Base-by-base conservation (phyloP, 1,140 invertebrate genomes). In the Anthonomus grandis region DNA sequence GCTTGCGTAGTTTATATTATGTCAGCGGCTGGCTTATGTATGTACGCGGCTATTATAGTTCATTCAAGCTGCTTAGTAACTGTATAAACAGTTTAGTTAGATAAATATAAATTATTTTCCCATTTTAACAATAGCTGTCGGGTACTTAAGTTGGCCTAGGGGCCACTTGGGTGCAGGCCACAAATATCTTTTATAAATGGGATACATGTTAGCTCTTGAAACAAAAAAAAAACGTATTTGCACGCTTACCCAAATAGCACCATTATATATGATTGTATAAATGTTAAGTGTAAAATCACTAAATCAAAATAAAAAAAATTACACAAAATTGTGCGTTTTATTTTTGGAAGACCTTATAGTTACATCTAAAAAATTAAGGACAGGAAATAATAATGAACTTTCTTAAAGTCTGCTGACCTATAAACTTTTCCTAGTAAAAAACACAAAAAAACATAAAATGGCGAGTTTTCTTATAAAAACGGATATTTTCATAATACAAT, bases 171-270 rank as follows among this genome's bases (percentile, higher is more conserved):
- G n/a, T n/a, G n/a, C n/a, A n/a, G n/a, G n/a, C n/a, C n/a, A n/a
- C n/a, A n/a, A n/a, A n/a, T n/a, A n/a, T n/a, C n/a, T n/a, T n/a
- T 19, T 44, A 17, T 2, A 44, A 41, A 41, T 51, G 49, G 49
- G 49, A 51, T 51, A 51, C 37, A 49, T 37, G 46, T 49, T 57
- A 46, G 44, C 22, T 49, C 34, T 57, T 57, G 55, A 57, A 15
- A n/a, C n/a, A n/a, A n/a, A n/a, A n/a, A 38, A 49, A 57, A 57
- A 57, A 48, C 38, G 31, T 47, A 57, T 49, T 57, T 57, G 55
- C 55, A 57, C 55, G 55, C 55, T 57, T 57, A 49, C 36, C 55
- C 55, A 57, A 57, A 41, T 46, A 57, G 55, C 55, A 57, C 55
- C 34, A 57, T 57, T 39, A 57, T 51, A 44, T 22, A 23, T 53